Evolutionary conservation across 1,140 invertebrate genomes (phyloP), one percentile per base, ranked within the genome.

Genomic region (Drosophila kepulauana): DNA sequence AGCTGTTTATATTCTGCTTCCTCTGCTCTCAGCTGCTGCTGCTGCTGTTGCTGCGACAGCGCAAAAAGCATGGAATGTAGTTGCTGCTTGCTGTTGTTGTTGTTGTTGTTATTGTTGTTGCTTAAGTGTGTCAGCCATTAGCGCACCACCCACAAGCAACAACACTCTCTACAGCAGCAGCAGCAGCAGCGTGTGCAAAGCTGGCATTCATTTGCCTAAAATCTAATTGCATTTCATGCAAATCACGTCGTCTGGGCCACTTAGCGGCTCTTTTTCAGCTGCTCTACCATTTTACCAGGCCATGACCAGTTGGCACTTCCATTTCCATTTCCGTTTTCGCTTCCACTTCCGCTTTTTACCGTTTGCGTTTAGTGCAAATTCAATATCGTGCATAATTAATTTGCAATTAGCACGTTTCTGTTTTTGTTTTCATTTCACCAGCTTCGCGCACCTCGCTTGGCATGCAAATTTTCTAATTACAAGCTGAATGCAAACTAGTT

Each of bases 321-420:
- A 43, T 46, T 72, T 72, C 46, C 56, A 35, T 45, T 52, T 52
- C 61, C 15, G 7, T 65, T 64, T 72, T 49, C 63, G 58, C 15
- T 54, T 45, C 59, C 28, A 11, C 58, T 63, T 45, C n/a, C 57
- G 3, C 61, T 59, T 71, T 54, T 25, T 10, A 38, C 7, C n/a
- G 41, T 43, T 81, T 76, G 69, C 79, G 69, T 91, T 88, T 91
- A 89, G 81, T 76, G 72, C 84, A 91, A 91, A 92, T 88, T 91
- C 91, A 92, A 91, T 92, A 91, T 91, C 81, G 48, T 92, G 91
- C 91, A 92, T 92, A 92, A 92, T 92, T 92, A 92, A 92, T 92
- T 89, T 91, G 91, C 91, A 91, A 91, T 92, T 92, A 92, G 91
- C 91, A 92, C 91, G 91, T 89, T 91, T 77, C 85, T 91, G 87